Evolutionary conservation across 2,797 vertebrate genomes (phyloP), one percentile per base, ranked within the genome.

Genomic region (Ptychobarbus kaznakovi): DNA sequence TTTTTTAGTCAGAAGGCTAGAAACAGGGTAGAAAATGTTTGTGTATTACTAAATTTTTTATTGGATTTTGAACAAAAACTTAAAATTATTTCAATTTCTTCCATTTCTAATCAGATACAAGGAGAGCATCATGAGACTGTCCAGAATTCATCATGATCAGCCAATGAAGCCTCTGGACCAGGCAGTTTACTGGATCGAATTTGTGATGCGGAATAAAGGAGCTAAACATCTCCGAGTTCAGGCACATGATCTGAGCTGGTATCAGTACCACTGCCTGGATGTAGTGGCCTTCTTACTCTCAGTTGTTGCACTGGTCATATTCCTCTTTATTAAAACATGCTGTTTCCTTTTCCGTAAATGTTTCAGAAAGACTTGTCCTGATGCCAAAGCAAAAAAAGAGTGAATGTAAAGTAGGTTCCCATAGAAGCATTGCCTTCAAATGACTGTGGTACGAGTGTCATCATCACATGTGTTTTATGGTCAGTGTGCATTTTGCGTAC

Each of bases 131-230:
- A 83, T 93, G 89, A 90, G 81, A 61, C 75, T 95, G 20, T 95
- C 93, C 7, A 87, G 77, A 61, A 94, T 95, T 40, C 94, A 95
- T 1, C 94, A 92, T 0, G 92, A 95, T 32, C 94, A 94, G 80
- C 94, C 94, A 0, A 32, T 92, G 40, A 95, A 91, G 72, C 93
- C 95, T 0, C 87, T 95, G 40, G 94, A 95, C 11, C 74, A 86
- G 38, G 94, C 94, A 0, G 87, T 94, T 51, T 95, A 93, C 90
- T 95, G 95, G 94, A 91, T 95, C 0, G 93, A 96, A 89, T 96
- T 88, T 90, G 95, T 95, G 81, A 95, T 95, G 93, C 89, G 89
- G 3, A 87, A 96, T 87, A 93, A 93, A 56, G 93, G 94, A 53
- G 95, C 94, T 58, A 92, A 93, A 63, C 94, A 96, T 40, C 90